Evolutionary conservation across 2,888 invertebrate genomes (phyloP).

Genomic region (Marasmarcha lunaedactyla): DNA sequence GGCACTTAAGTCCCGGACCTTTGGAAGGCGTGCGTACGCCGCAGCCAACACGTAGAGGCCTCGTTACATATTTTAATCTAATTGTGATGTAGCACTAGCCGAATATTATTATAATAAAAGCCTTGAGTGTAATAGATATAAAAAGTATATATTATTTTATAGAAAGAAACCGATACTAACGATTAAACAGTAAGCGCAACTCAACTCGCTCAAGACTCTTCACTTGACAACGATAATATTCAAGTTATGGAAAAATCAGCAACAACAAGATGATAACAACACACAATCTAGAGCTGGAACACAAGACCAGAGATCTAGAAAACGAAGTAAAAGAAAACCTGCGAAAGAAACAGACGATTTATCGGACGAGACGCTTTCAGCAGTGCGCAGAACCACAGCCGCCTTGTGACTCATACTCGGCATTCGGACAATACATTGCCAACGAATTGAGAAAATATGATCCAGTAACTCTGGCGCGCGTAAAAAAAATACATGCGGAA

Average conservation of each 20-base stretch:
- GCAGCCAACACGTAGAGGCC: no score
- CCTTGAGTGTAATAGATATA: no score
- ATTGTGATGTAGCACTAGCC: no score
- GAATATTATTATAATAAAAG: no score
- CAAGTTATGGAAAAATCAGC: conserved; percentile 10
- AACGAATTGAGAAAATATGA: conserved; percentile 19
- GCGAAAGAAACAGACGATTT: conserved; percentile 17
- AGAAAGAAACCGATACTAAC: conserved; percentile 9
- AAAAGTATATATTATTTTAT: conserved; percentile 2
- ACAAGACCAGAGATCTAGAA: conserved; percentile 9
- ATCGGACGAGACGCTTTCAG: conserved; percentile 20
- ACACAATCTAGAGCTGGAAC: conserved; percentile 9
- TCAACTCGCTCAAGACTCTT: conserved; percentile 9
- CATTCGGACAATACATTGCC: conserved; percentile 18
- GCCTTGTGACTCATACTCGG: conserved; percentile 12
- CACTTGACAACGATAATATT: conserved; percentile 8
- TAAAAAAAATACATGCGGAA: conserved; percentile 15
- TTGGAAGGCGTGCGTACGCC: no score
- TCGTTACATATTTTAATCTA: no score
- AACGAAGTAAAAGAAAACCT: conserved; percentile 13
- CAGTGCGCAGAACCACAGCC: conserved; percentile 13
- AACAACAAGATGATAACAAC: conserved; percentile 7
- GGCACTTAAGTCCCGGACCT: no score
- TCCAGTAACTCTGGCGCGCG: conserved; percentile 15
- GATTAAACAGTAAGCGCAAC: conserved; percentile 9